Conservation (phyloP, 2,797 vertebrate species). For the Euthynnus affinis region DNA sequence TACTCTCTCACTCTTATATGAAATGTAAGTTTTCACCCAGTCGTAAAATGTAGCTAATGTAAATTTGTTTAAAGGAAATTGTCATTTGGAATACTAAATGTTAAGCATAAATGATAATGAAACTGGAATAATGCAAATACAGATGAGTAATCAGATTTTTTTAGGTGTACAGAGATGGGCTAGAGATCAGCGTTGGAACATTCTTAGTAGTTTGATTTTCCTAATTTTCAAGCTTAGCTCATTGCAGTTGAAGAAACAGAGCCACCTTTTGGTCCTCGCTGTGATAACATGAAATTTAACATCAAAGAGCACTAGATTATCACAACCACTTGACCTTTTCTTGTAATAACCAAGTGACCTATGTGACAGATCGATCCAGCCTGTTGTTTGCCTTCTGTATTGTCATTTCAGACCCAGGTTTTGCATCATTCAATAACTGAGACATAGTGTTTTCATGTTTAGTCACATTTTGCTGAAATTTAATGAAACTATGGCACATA, state of each 20-base stretch:
- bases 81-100: neutral
- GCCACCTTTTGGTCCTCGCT: neutral
- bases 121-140: neutral
- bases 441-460: neutral
- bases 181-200: neutral
- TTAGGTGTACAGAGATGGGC: neutral
- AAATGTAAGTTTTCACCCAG: neutral
- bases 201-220: neutral
- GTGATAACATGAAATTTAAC: slow-evolving; percentile 24
- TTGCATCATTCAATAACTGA: neutral
- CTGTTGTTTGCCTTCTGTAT: neutral
- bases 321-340: slow-evolving; percentile 18
- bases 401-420: slow-evolving; percentile 4
- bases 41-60: neutral
- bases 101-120: neutral
- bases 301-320: neutral
- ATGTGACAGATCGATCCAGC: no score
- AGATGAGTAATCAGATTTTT: neutral
- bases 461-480: slow-evolving; percentile 8
- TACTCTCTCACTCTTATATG: no score
- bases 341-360: slow-evolving; percentile 2
- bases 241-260: neutral
- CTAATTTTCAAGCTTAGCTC: neutral
- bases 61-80: neutral
- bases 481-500: neutral